Percentiles rank a stretch among this genome's conserved stretches.
These are phyloP conservation scores for Nyleta sp. DNA, from an alignment of 2,888 invertebrate species.

Conservation along the genomic window DNA sequence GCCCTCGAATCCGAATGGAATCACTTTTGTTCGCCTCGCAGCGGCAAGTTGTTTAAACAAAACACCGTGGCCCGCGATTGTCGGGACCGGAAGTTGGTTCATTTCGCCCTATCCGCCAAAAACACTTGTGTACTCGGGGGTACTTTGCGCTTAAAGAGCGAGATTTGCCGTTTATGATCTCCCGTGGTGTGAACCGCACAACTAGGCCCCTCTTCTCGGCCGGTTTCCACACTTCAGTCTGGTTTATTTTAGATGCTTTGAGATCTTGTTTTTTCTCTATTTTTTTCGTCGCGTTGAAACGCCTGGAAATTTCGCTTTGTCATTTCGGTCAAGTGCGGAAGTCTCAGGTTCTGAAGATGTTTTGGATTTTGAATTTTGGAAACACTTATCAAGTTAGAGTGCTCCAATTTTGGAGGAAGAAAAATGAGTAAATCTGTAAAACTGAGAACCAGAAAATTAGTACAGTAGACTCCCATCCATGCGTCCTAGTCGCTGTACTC, in stretches of 20 bases:
- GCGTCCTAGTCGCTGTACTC: too few species aligned
- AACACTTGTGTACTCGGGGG: slow-evolving; percentile 49
- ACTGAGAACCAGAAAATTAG: too few species aligned
- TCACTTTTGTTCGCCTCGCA: slow-evolving; percentile 47
- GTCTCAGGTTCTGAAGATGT: too few species aligned
- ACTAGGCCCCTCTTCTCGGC: slow-evolving; percentile 48
- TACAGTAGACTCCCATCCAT: too few species aligned
- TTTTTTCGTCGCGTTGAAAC: background rate
- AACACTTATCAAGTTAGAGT: too few species aligned
- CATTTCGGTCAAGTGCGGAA: background rate
- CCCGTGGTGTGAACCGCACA: slow-evolving; percentile 59
- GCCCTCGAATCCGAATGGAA: slow-evolving; percentile 19
- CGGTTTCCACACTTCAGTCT: slow-evolving; percentile 41
- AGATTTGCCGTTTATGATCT: slow-evolving; percentile 63
- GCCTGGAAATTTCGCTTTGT: slow-evolving; percentile 29
- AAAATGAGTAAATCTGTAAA: too few species aligned
- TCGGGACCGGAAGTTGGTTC: slow-evolving; percentile 55
- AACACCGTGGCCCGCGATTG: slow-evolving; percentile 49
- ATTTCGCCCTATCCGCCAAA: slow-evolving; percentile 52
- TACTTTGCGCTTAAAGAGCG: slow-evolving; percentile 39
- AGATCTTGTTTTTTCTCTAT: background rate
- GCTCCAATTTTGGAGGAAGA: too few species aligned
- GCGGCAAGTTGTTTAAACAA: slow-evolving; percentile 60
- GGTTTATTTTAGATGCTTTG: slow-evolving; percentile 37
- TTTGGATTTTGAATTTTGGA: too few species aligned